Conservation (phyloP, 2,888 invertebrate species). For the Alsophila aescularia region DNA sequence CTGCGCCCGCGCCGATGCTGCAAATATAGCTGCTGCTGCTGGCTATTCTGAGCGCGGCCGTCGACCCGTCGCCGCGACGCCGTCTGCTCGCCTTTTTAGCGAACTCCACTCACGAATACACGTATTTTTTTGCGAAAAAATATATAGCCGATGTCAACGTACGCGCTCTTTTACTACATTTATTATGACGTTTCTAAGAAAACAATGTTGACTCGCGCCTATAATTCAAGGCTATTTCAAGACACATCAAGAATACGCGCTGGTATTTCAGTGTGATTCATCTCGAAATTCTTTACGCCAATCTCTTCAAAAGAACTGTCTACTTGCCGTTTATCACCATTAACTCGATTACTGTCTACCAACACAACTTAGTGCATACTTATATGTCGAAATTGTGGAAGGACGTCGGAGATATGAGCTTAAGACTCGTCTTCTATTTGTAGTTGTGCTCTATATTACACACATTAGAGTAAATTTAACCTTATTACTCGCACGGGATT, state of each 20-base stretch:
- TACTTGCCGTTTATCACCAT: slow-evolving; percentile 36
- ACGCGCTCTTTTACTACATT: slow-evolving; percentile 60
- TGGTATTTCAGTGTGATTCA: slow-evolving; percentile 35
- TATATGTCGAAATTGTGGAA: slow-evolving; percentile 25
- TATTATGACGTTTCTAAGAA: slow-evolving; percentile 55
- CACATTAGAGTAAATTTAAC: slow-evolving; percentile 23
- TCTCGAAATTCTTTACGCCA: slow-evolving; percentile 30
- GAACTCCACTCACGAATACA: slow-evolving; percentile 74
- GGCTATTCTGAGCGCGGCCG: slow-evolving; percentile 83
- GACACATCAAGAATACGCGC: slow-evolving; percentile 27
- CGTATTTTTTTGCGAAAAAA: slow-evolving; percentile 77
- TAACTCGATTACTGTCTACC: slow-evolving; percentile 30
- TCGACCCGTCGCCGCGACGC: slow-evolving; percentile 84
- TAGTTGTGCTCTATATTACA: slow-evolving; percentile 15
- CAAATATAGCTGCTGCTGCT: slow-evolving; percentile 82
- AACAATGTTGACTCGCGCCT: slow-evolving; percentile 48
- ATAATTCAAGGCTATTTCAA: slow-evolving; percentile 43
- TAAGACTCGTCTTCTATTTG: slow-evolving; percentile 20
- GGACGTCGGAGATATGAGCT: slow-evolving; percentile 18
- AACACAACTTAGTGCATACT: slow-evolving; percentile 16
- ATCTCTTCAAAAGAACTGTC: slow-evolving; percentile 39
- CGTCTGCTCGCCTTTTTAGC: slow-evolving; percentile 83
- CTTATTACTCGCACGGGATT: slow-evolving; percentile 45
- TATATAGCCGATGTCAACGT: slow-evolving; percentile 72
- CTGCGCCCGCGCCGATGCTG: slow-evolving; percentile 71